These are phyloP conservation scores for Phaethon lepturus DNA, from an alignment of 2,113 vertebrate species.

Conservation along the genomic window DNA sequence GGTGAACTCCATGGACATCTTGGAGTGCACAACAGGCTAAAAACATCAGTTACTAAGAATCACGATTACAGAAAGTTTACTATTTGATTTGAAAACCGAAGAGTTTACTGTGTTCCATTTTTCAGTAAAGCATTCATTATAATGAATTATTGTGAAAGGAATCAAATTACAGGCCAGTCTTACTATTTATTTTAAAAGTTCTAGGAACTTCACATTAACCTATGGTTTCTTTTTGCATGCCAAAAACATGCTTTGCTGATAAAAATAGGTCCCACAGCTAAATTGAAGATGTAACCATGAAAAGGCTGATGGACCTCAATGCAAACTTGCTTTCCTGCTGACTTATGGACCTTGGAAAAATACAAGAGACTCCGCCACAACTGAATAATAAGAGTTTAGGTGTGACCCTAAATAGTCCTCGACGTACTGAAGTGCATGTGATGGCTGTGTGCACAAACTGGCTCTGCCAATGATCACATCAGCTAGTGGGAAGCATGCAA, in stretches of 20 bases:
- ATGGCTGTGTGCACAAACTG: neutral
- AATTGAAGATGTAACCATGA: neutral
- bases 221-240: neutral
- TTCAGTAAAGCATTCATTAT: neutral
- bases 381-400: neutral
- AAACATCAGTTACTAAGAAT: neutral
- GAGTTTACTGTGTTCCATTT: neutral
- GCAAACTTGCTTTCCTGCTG: neutral
- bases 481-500: neutral
- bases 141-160: neutral
- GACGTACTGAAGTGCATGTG: rapidly evolving
- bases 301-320: neutral
- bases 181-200: neutral
- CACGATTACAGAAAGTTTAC: neutral
- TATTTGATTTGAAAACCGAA: neutral
- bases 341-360: neutral
- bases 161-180: neutral
- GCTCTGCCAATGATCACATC: neutral
- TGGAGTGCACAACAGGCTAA: neutral
- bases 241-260: neutral
- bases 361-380: neutral
- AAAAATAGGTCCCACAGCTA: neutral
- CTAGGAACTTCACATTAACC: neutral
- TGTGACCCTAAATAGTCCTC: neutral
- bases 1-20: neutral